Base-by-base conservation (phyloP, 2,888 invertebrate species). In the Tineola bisselliella region DNA sequence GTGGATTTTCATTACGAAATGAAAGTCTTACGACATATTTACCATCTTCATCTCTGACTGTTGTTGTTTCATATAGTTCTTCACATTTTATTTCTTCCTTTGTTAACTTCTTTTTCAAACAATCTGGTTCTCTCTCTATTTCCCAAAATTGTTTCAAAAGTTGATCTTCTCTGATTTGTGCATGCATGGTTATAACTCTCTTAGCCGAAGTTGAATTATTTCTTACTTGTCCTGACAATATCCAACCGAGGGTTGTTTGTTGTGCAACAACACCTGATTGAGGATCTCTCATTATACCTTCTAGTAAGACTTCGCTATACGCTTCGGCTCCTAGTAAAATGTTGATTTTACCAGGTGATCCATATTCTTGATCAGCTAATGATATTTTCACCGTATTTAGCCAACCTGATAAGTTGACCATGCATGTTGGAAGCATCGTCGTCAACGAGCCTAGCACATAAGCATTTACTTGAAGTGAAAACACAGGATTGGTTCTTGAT, bases 171-270 rank as follows among this genome's bases (percentile, higher is more conserved):
- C 61, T 65, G 0, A 63, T 13, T 17, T 66, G 61, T 11, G 63
- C 8, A 62, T 66, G 66, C 33, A 66, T 15, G 18, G 38, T 65
- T 8, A 61, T 58, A 10, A 15, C 12, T n/a, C n/a, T n/a, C 8
- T 54, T 60, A 8, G 30, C 3, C n/a, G 12, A 13, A 2, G 31
- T 8, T 19, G 15, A 13, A 1, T 17, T 12, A 33, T 61, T 3
- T n/a, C n/a, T n/a, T 8, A 31, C 10, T 31, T 31, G 5, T 31
- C 68, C 66, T 10, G 65, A 68, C 8, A 68, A 13, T 31, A 68
- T 61, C 67, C 67, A 68, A 1, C 68, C 65, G 25, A 68, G 61
- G 8, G 38, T 18, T 12, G 68, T 68, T 13, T 66, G 65, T 59
- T 65, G 65, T 4, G 10, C 62, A 60, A 8, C 52, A 1, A 44